Conservation (phyloP, 2,113 vertebrate species). For the Sminthopsis crassicaudata region DNA sequence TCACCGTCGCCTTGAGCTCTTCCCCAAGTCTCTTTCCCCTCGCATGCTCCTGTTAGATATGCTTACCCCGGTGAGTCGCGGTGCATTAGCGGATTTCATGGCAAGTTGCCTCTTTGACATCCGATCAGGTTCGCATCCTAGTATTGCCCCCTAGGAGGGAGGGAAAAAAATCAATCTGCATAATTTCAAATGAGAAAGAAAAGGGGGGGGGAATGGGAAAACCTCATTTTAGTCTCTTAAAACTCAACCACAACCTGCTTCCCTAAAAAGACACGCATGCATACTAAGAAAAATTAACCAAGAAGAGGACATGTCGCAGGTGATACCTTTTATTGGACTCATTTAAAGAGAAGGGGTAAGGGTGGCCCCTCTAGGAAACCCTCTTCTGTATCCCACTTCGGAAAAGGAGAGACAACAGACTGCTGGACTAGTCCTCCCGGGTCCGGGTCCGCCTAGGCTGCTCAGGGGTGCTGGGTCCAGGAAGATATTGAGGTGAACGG, state of each 20-base stretch:
- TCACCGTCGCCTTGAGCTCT: conserved; percentile 21
- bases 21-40: conserved; percentile 19
- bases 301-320: conserved; percentile 74
- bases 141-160: conserved; percentile 77
- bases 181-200: conserved; percentile 81
- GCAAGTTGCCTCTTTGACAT: conserved; percentile 82
- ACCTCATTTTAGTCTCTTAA: background rate
- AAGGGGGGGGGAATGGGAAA: conserved; percentile 51
- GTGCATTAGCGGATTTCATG: conserved; percentile 79
- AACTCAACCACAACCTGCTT: background rate
- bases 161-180: conserved; percentile 81
- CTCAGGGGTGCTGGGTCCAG: conserved; percentile 62
- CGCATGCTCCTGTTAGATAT: conserved; percentile 72
- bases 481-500: conserved; percentile 53
- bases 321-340: conserved; percentile 85
- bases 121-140: conserved; percentile 74
- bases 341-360: conserved; percentile 68
- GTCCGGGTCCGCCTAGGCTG: conserved; percentile 74
- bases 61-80: conserved; percentile 83
- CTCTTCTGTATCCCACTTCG: conserved; percentile 30
- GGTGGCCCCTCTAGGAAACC: conserved; percentile 43
- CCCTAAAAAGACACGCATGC: background rate
- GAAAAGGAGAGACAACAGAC: conserved; percentile 61
- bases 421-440: conserved; percentile 77
- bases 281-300: conserved; percentile 72